phyloP scores from a whole-genome alignment of 2,888 invertebrate genomes.

The Biston stratarius region DNA sequence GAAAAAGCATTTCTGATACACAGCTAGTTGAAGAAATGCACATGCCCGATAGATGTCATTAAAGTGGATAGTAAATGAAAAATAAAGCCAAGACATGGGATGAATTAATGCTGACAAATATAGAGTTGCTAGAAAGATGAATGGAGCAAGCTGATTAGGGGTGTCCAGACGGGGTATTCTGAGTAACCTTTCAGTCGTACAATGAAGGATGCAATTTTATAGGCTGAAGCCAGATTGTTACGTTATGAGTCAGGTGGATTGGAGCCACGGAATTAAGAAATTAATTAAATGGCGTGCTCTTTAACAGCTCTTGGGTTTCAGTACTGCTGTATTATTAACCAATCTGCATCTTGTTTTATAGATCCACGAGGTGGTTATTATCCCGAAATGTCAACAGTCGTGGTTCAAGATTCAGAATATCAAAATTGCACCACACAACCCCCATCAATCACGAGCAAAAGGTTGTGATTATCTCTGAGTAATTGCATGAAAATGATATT shows the following conservation, averaged over 20 bases:
- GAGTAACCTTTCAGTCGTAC: not conserved
- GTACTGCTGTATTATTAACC: constrained; percentile 51
- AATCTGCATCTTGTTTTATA: constrained; percentile 51
- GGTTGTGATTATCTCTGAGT: constrained; percentile 61
- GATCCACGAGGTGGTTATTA: constrained; percentile 49
- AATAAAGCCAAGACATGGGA: not conserved
- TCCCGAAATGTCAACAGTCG: constrained; percentile 56
- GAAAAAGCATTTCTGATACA: constrained; percentile 24
- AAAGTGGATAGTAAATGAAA: constrained; percentile 1
- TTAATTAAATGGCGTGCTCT: constrained; percentile 31
- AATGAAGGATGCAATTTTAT: not conserved
- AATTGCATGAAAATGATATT: constrained; percentile 48
- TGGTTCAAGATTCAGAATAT: constrained; percentile 50
- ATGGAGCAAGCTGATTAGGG: not conserved
- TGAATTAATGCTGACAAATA: not conserved
- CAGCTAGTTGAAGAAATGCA: constrained; percentile 15
- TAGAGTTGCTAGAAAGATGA: not conserved
- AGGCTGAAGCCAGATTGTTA: not conserved
- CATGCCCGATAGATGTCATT: constrained; percentile 13
- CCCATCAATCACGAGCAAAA: constrained; percentile 56
- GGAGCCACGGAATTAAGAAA: constrained; percentile 22
- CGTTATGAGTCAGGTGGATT: not conserved
- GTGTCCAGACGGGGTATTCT: not conserved
- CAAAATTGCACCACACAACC: constrained; percentile 54
- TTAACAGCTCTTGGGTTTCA: constrained; percentile 32